Conservation (phyloP, 1,140 invertebrate genomes). For the Pogonus chalceus region DNA sequence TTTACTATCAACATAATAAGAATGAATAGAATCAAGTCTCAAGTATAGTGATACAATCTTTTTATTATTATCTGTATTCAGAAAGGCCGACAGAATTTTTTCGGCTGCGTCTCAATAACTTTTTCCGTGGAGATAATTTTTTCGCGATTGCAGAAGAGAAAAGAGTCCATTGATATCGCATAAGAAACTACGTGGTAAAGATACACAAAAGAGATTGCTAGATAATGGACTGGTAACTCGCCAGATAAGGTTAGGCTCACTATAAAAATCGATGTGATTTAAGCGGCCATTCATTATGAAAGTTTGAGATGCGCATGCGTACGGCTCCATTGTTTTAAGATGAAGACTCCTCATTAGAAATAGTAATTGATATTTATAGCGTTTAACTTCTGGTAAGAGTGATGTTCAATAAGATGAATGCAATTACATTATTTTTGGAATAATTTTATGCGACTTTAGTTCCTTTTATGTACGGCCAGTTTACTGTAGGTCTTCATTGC, state of each 20-base stretch:
- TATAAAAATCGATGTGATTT: not conserved
- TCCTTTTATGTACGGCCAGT: too few species aligned
- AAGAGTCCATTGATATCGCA: not conserved
- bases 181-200: not conserved
- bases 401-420: too few species aligned
- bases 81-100: not conserved
- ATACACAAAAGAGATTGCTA: not conserved
- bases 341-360: too few species aligned
- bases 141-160: not conserved
- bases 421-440: too few species aligned
- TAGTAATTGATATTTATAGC: too few species aligned
- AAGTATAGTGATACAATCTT: too few species aligned
- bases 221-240: not conserved
- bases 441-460: too few species aligned
- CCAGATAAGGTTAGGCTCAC: not conserved
- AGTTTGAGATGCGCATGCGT: not conserved
- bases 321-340: not conserved
- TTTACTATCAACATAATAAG: too few species aligned
- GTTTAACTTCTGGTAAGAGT: too few species aligned
- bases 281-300: not conserved
- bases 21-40: too few species aligned
- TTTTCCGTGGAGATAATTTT: not conserved
- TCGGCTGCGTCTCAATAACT: not conserved
- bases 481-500: too few species aligned
- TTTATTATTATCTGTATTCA: not conserved